Percentiles rank a stretch among this genome's conserved stretches.
These are phyloP conservation scores for Didymodactylos carnosus DNA, from an alignment of 2,888 invertebrate genomes.

Conservation along the genomic window DNA sequence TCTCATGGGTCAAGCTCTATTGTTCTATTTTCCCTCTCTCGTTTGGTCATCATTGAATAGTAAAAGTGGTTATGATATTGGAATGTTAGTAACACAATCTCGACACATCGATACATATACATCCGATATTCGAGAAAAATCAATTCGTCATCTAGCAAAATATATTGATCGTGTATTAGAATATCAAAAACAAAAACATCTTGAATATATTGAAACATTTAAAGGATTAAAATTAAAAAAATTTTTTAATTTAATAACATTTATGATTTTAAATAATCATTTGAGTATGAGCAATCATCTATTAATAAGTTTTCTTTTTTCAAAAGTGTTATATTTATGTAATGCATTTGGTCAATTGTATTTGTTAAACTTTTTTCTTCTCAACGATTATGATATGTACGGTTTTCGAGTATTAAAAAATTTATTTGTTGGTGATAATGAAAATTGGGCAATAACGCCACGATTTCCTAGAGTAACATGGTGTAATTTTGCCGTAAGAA, in stretches of 20 bases:
- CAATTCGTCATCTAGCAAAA: constrained; percentile 6
- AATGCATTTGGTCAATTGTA: constrained; percentile 12
- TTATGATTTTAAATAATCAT: constrained; percentile 5
- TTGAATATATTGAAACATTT: neutral
- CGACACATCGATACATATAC: constrained; percentile 2
- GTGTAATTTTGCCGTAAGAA: constrained; percentile 17
- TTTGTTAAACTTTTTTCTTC: constrained; percentile 11
- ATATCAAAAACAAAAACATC: neutral
- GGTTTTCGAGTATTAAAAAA: constrained; percentile 4
- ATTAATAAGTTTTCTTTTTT: constrained; percentile 2
- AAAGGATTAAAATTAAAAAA: neutral
- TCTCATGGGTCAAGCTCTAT: constrained; percentile 11
- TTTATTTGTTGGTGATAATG: neutral
- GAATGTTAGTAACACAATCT: constrained; percentile 1
- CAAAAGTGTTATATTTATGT: constrained; percentile 5
- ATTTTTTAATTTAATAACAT: neutral
- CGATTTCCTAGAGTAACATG: constrained; percentile 10
- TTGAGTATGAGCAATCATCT: constrained; percentile 1
- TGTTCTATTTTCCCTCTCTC: constrained; percentile 12
- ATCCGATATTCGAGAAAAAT: neutral
- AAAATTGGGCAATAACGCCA: neutral
- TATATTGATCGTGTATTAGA: constrained; percentile 8
- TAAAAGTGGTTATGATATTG: constrained; percentile 9
- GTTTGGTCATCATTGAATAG: constrained; percentile 11
- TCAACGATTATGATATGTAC: constrained; percentile 9